A percentile compares a stretch with the other conserved stretches of the same genome.
phyloP scores from a whole-genome alignment of 2,888 invertebrate genomes.

The Drosophila incognita region DNA sequence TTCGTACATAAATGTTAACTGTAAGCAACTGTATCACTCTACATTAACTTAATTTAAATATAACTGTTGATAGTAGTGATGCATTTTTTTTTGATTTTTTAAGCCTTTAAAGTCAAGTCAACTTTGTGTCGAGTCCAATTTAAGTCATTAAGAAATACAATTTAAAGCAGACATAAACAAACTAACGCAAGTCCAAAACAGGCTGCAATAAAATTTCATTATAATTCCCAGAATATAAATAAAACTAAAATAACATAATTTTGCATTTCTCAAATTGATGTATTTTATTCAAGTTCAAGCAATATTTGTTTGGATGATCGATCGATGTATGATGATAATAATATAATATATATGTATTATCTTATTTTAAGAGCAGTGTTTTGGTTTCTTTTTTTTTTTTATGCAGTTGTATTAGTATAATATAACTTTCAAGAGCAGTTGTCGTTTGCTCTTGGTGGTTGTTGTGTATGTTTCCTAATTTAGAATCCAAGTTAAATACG shows the following conservation, averaged over 20 bases:
- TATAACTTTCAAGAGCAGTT: constrained; percentile 67
- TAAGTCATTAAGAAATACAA: background rate
- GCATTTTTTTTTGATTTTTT: background rate
- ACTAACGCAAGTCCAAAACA: background rate
- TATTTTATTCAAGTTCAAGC: constrained; percentile 73
- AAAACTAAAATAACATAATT: constrained; percentile 2
- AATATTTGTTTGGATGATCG: constrained; percentile 67
- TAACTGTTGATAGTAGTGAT: background rate
- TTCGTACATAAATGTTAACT: background rate
- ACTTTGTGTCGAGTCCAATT: background rate
- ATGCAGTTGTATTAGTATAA: constrained; percentile 59
- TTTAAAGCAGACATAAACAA: background rate
- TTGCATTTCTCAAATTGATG: constrained; percentile 68
- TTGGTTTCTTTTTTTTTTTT: constrained; percentile 32
- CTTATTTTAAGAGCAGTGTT: constrained; percentile 53
- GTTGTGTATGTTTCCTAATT: constrained; percentile 61
- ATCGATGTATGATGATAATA: constrained; percentile 70
- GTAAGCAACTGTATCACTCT: too few relatives aligned
- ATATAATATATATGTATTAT: constrained; percentile 74
- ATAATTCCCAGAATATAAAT: background rate
- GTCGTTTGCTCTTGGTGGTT: constrained; percentile 50
- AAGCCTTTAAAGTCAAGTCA: background rate
- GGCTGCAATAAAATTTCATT: background rate
- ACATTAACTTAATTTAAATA: background rate
- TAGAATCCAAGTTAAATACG: constrained; percentile 71